Base-by-base conservation (phyloP, 2,888 invertebrate species). In the Caenorhabditis sp. region DNA sequence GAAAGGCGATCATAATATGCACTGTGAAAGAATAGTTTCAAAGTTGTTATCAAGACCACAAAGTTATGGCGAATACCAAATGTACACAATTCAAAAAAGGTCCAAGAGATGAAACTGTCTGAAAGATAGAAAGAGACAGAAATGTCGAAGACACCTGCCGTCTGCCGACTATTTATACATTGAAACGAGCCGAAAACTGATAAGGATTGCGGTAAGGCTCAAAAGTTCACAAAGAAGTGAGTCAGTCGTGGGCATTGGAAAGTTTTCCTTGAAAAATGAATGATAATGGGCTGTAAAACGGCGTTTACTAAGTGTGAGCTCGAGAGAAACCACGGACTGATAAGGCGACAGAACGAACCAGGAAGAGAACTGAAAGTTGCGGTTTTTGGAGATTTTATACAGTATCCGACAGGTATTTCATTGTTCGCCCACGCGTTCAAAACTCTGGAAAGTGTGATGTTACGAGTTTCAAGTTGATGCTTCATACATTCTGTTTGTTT, bases 201-300 rank as follows among this genome's bases (percentile, higher is more conserved):
- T 47, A 47, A 47, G 47, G 11, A 18, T 2, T 40, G 47, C 47
- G 47, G 47, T n/a, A 4, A 5, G 47, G 47, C 47, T 47, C 47
- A 47, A 47, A 47, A 47, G 47, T 47, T 47, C 47, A 47, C 5
- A 4, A 18, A 20, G n/a, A 11, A 13, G 15, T 47, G 47, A 47
- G 47, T 47, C 47, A 47, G 18, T 2, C 47, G n/a, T n/a, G n/a
- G n/a, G n/a, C n/a, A n/a, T n/a, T n/a, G n/a, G n/a, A n/a, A n/a
- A n/a, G n/a, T n/a, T 47, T 47, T 47, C 47, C 18, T 6, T 47
- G 47, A 47, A 47, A 47, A 47, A 47, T 47, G 47, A 18, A 47
- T 18, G 18, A 47, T 47, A 18, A 47, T 47, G 3, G 47, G 47
- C 47, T 20, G 20, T 47, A 47, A 47, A 47, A 20, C 47, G 2